Percentiles rank a stretch among this genome's conserved stretches.
phyloP scores from a whole-genome alignment of 2,888 invertebrate genomes.

The Bombyx huttoni region DNA sequence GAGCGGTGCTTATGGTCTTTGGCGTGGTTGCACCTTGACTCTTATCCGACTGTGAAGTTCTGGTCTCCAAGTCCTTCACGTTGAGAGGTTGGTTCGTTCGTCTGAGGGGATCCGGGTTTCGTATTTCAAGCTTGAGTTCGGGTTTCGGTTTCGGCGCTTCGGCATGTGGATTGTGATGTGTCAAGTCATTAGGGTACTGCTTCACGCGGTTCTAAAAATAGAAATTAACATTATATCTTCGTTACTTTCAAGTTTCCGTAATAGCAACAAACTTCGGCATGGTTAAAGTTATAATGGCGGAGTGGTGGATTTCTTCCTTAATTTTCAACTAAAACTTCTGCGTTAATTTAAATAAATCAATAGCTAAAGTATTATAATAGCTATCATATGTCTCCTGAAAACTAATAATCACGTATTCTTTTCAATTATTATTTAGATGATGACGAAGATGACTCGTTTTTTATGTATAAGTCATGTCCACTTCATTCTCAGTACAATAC shows the following conservation, averaged over 20 bases:
- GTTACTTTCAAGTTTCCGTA: not conserved
- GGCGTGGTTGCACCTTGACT: constrained; percentile 73
- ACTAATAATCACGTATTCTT: too few relatives aligned
- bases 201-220: constrained; percentile 55
- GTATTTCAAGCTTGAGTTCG: constrained; percentile 53
- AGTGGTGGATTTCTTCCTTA: too few relatives aligned
- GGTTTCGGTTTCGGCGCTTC: constrained; percentile 54
- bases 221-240: not conserved
- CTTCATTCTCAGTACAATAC: too few relatives aligned
- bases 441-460: too few relatives aligned
- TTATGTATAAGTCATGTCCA: too few relatives aligned
- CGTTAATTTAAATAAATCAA: too few relatives aligned
- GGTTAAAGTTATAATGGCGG: too few relatives aligned
- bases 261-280: too few relatives aligned
- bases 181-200: constrained; percentile 51
- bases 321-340: too few relatives aligned
- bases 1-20: constrained; percentile 78
- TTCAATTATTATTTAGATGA: too few relatives aligned
- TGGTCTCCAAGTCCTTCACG: constrained; percentile 44
- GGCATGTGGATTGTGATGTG: constrained; percentile 63
- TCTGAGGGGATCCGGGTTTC: constrained; percentile 51
- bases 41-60: constrained; percentile 56
- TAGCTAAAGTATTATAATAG: too few relatives aligned
- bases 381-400: too few relatives aligned
- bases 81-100: constrained; percentile 48